Evolutionary conservation across 2,888 invertebrate genomes (phyloP).

Genomic region (Acrobasis suavella): DNA sequence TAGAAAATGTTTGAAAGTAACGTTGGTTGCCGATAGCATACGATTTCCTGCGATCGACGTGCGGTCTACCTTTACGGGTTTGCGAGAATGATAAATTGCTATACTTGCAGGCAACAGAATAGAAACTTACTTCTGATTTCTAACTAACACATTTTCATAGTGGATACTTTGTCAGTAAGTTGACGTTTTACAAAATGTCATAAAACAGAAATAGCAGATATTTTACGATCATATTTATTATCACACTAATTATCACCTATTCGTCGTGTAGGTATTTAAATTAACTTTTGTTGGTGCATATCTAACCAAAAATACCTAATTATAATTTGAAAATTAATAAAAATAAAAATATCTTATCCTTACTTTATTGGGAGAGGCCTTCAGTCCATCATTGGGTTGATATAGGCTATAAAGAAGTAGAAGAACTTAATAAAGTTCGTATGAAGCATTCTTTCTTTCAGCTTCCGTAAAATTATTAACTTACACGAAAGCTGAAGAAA

Average conservation of each 20-base stretch:
- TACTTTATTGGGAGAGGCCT: too few species aligned
- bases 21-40: slow-evolving; percentile 52
- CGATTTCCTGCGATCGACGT: slow-evolving; percentile 61
- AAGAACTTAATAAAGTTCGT: too few species aligned
- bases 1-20: slow-evolving; percentile 62
- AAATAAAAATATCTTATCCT: too few species aligned
- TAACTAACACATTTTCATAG: slow-evolving; percentile 28
- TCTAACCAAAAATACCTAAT: too few species aligned
- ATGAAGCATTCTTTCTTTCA: too few species aligned
- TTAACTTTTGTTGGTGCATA: background rate
- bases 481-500: too few species aligned
- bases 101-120: slow-evolving; percentile 37
- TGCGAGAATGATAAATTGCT: slow-evolving; percentile 56
- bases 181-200: slow-evolving; percentile 6
- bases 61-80: slow-evolving; percentile 66
- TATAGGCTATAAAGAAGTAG: too few species aligned
- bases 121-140: slow-evolving; percentile 39
- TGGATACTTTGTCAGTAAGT: slow-evolving; percentile 6
- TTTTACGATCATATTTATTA: slow-evolving; percentile 7
- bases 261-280: background rate
- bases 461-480: too few species aligned
- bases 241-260: background rate
- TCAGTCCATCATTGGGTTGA: too few species aligned
- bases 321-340: too few species aligned
- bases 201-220: slow-evolving; percentile 6